A percentile compares a stretch with the other conserved stretches of the same genome.
These are phyloP conservation scores for Bombus soroeensis DNA, from an alignment of 1,140 invertebrate species.

Conservation along the genomic window DNA sequence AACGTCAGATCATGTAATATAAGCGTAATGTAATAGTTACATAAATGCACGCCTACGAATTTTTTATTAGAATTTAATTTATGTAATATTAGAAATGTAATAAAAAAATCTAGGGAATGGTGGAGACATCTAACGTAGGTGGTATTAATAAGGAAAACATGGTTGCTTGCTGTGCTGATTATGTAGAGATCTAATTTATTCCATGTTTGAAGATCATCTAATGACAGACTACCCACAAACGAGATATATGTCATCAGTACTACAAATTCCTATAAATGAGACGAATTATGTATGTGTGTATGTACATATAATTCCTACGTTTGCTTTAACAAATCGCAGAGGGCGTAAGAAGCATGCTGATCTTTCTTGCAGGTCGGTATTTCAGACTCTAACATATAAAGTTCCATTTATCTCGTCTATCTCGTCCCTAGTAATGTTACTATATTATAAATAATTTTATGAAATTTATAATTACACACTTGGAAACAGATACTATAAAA, in stretches of 20 bases:
- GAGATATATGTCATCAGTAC: no score
- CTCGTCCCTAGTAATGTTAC: neutral
- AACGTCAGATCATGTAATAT: neutral
- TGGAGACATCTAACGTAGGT: neutral
- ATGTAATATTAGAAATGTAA: neutral
- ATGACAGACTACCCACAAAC: no score
- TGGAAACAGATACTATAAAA: neutral
- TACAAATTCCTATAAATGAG: neutral
- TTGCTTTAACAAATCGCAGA: no score
- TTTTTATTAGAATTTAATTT: conserved; percentile 11
- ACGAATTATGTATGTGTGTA: no score
- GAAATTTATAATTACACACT: neutral
- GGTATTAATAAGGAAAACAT: neutral
- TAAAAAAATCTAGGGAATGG: neutral
- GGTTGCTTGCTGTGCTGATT: neutral
- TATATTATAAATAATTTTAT: no score
- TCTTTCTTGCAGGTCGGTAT: no score
- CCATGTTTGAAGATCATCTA: neutral
- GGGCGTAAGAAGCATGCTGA: no score
- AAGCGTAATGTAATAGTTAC: neutral
- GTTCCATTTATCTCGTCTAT: no score
- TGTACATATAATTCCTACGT: no score
- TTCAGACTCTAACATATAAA: no score
- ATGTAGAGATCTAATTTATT: neutral
- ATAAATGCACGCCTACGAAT: neutral